These are phyloP conservation scores for Apteryx owenii DNA, from an alignment of 2,113 vertebrate species.

Conservation along the genomic window DNA sequence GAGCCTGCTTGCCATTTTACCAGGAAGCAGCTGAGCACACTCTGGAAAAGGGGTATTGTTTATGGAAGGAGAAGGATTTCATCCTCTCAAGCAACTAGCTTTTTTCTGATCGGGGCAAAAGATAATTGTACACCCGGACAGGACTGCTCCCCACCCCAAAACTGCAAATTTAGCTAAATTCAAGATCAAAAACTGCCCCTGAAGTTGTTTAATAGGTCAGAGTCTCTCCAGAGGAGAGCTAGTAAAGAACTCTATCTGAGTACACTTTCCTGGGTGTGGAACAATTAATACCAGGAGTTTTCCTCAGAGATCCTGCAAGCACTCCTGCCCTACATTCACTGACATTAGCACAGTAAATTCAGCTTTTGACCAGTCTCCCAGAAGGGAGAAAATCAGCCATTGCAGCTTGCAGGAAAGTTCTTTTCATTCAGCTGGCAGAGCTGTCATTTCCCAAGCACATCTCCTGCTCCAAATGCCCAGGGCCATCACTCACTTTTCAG, in stretches of 20 bases:
- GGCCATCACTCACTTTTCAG: neutral
- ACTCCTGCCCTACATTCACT: neutral
- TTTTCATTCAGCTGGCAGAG: neutral
- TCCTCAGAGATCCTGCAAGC: neutral
- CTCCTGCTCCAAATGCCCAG: neutral
- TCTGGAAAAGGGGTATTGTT: neutral
- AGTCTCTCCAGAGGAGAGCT: neutral
- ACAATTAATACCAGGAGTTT: neutral
- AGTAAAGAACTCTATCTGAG: neutral
- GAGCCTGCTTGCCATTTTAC: neutral
- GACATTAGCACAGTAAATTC: neutral
- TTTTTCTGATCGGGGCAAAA: neutral
- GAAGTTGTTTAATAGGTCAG: neutral
- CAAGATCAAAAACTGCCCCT: neutral
- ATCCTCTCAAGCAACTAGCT: neutral
- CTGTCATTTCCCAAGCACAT: neutral
- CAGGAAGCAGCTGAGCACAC: neutral
- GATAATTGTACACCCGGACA: neutral
- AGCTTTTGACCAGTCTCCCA: neutral
- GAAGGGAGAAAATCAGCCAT: neutral
- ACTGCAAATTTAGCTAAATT: neutral
- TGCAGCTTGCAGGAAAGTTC: neutral
- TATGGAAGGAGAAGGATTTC: neutral
- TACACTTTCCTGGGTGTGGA: neutral
- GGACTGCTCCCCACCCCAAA: neutral